Base-by-base conservation (phyloP, 2,797 vertebrate species). In the Hemitrygon akajei region DNA sequence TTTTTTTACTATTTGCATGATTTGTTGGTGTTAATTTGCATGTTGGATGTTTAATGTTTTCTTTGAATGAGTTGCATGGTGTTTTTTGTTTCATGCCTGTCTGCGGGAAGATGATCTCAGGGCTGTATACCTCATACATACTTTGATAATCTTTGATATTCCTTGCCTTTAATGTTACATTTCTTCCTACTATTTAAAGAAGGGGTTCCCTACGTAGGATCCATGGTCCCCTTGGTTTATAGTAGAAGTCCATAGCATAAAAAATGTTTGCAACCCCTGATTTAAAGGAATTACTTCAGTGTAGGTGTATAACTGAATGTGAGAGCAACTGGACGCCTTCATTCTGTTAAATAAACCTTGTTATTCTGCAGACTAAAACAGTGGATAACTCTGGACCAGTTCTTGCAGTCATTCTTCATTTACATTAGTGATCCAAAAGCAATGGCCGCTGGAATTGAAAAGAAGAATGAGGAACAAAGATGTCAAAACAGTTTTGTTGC, bases 381-480 rank as follows among this genome's bases (percentile, higher is more conserved):
- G 47, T 75, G 60, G 60, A 37, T 10, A 89, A 40, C 71, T n/a
- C 66, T 40, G 66, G 69, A 66, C 40, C 89, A 20, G 37, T 91
- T 73, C 40, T 73, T 93, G 40, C 37, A 75, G 69, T 93, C 71
- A 93, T 73, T 93, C 71, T 93, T 25, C 40, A 58, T 75, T 93
- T 93, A 16, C 91, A 93, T 30, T 16, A 6, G 91, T 93, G 76
- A 93, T 93, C 25, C 16, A 93, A 93, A n/a, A 75, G 40, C 40
- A 75, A 75, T 30, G 71, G 12, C 91, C n/a, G 14, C 18, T 75
- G 91, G 76, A 92, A 93, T 73, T 27, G 12, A 93, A 76, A 75
- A 76, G 91, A 27, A 76, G 12, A 93, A 93, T 47, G 27, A 40
- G 91, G 91, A 76, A 93, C 91, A 75, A 93, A 76, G 91, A 76